Base-by-base conservation (phyloP, 2,113 vertebrate genomes). In the Megaleporinus macrocephalus region DNA sequence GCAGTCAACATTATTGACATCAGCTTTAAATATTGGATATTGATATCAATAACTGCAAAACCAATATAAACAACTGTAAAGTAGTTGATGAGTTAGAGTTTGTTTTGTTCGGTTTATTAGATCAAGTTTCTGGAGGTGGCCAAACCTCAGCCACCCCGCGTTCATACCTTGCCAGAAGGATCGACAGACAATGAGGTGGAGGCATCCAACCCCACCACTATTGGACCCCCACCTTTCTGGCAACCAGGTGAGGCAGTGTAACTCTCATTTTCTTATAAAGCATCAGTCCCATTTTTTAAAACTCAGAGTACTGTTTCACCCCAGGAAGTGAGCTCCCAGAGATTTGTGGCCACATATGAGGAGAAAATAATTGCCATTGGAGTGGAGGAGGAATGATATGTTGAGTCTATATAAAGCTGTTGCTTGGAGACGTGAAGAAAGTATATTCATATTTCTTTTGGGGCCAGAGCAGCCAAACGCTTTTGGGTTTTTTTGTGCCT, bases 91-190 rank as follows among this genome's bases (percentile, higher is more conserved):
- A 12, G n/a, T 61, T 0, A 10, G 33, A 30, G 36, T 36, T 12
- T 5, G 4, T 57, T n/a, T 57, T 4, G 24, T n/a, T 76, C 41
- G 76, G 62, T 57, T 61, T 83, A 77, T 13, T 79, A 98, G 97
- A 95, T 98, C 81, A 92, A 94, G 69, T 89, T 94, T 73, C 90
- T 98, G 0, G 94, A 95, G 85, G 90, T 91, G 1, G 90, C 90
- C 0, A 91, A 90, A 70, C 81, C 68, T 84, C 85, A 76, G 30
- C 70, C 74, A 0, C 36, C 88, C 0, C 73, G 93, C 1, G 92
- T 90, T 83, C 94, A 93, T 36, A 91, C 88, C 85, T 89, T 94
- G 75, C 94, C 94, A 70, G 77, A 92, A 88, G 9, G 92, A 86
- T 1, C 95, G 0, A 86, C 94, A 0, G 94, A 94, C 92, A 95